Evolutionary conservation across 2,888 invertebrate species (phyloP).

Genomic region (Papilio elwesi): DNA sequence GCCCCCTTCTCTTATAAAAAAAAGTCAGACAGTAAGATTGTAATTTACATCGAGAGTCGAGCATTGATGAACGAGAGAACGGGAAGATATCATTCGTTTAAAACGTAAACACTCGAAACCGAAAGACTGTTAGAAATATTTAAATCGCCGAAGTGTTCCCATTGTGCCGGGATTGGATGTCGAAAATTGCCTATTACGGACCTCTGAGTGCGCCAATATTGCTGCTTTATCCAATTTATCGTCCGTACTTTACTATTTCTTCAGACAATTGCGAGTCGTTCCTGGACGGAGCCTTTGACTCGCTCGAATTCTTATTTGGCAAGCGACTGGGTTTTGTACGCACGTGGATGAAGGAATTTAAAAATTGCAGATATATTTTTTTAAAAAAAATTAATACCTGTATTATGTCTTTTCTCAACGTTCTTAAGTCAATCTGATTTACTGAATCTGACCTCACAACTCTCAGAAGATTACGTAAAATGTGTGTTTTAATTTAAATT

Average conservation of each 20-base stretch:
- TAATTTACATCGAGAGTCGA: not conserved
- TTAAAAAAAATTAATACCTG: too few species aligned
- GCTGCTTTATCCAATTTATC: slow-evolving; percentile 80
- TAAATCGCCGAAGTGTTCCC: slow-evolving; percentile 67
- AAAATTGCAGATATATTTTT: not conserved
- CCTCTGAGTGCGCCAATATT: slow-evolving; percentile 72
- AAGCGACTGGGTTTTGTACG: slow-evolving; percentile 19
- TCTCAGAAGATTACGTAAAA: too few species aligned
- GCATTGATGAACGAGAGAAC: slow-evolving; percentile 1
- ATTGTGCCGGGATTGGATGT: slow-evolving; percentile 73
- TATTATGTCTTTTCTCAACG: too few species aligned
- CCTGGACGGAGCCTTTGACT: slow-evolving; percentile 42
- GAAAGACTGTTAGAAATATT: slow-evolving; percentile 62
- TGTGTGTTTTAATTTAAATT: not conserved
- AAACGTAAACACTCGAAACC: slow-evolving; percentile 46
- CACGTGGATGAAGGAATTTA: not conserved
- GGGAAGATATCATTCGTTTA: slow-evolving; percentile 8
- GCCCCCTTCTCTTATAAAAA: too few species aligned
- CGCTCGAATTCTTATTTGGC: slow-evolving; percentile 37
- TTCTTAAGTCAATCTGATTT: too few species aligned
- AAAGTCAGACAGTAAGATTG: not conserved
- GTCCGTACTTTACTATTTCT: slow-evolving; percentile 72
- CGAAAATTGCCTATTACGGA: slow-evolving; percentile 80
- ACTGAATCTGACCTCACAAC: too few species aligned
- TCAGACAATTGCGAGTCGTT: slow-evolving; percentile 63